Percentiles rank a stretch among this genome's conserved stretches.
Conservation (phyloP, 2,888 invertebrate species). For the Cryptocephalus moraei region DNA sequence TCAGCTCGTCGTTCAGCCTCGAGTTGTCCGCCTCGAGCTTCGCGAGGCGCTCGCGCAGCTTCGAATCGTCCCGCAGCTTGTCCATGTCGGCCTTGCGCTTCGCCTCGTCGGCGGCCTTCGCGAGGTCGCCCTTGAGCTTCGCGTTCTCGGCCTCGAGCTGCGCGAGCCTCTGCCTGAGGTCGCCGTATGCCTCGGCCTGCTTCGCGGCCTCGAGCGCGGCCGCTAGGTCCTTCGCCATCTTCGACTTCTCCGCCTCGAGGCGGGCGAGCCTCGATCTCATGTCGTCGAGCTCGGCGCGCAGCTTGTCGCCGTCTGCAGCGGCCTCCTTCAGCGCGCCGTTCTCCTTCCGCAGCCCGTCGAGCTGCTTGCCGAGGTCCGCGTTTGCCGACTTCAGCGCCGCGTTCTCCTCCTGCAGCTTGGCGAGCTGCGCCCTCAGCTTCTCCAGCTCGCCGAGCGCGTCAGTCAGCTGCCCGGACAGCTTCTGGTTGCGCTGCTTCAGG, state of each 20-base stretch:
- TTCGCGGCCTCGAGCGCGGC: constrained; percentile 13
- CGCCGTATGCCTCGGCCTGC: constrained; percentile 9
- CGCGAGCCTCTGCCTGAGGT: constrained; percentile 11
- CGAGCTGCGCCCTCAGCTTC: constrained; percentile 2
- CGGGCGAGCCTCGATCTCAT: constrained; percentile 2
- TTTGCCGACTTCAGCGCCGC: constrained; percentile 11
- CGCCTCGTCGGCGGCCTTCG: constrained; percentile 11
- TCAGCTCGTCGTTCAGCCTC: constrained; percentile 17
- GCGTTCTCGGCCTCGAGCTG: constrained; percentile 13
- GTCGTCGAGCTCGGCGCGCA: constrained; percentile 4
- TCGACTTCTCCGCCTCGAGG: constrained; percentile 14
- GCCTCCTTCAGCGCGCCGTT: constrained; percentile 12
- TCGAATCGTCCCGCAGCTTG: constrained; percentile 6
- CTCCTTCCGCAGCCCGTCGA: constrained; percentile 18
- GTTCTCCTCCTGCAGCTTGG: constrained; percentile 8
- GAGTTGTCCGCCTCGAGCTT: constrained; percentile 19
- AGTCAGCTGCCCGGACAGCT: constrained; percentile 13
- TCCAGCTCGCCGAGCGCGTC: constrained; percentile 6
- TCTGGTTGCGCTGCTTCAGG: constrained; percentile 13
- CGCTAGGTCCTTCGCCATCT: constrained; percentile 5
- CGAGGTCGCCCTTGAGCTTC: constrained; percentile 14
- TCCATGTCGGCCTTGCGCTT: constrained; percentile 9
- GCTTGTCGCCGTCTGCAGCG: constrained; percentile 10
- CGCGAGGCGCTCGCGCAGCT: constrained; percentile 1
- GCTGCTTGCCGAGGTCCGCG: constrained; percentile 7